Evolutionary conservation across 2,888 invertebrate genomes (phyloP).

Genomic region (Chymomyza procnemis): DNA sequence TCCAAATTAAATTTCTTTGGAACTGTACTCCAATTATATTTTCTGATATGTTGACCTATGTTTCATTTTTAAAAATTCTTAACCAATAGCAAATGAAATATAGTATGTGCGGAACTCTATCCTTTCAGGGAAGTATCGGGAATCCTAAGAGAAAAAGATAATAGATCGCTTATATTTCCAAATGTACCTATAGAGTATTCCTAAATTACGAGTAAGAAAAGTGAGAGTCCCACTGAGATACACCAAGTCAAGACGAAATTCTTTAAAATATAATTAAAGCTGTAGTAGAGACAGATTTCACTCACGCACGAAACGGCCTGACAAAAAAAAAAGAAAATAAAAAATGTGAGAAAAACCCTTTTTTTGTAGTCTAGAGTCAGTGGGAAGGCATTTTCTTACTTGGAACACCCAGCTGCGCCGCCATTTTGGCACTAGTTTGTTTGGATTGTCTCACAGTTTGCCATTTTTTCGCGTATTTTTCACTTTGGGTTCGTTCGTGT

Average conservation of each 20-base stretch:
- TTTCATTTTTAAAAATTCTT: too few species aligned
- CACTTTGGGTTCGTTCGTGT: conserved; percentile 39
- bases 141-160: too few species aligned
- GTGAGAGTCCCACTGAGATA: conserved; percentile 5
- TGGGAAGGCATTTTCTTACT: neutral
- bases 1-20: too few species aligned
- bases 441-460: conserved; percentile 4
- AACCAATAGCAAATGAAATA: too few species aligned
- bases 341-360: conserved; percentile 52
- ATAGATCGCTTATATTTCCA: too few species aligned
- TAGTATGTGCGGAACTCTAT: too few species aligned
- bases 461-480: conserved; percentile 43
- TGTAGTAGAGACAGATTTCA: conserved; percentile 64
- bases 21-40: too few species aligned
- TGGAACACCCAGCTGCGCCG: conserved; percentile 20
- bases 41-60: too few species aligned
- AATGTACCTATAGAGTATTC: neutral
- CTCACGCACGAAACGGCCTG: conserved; percentile 40
- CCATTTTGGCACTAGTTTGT: conserved; percentile 32
- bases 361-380: conserved; percentile 22
- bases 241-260: conserved; percentile 58
- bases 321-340: conserved; percentile 38
- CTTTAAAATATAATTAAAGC: conserved; percentile 72
- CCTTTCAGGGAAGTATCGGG: too few species aligned
- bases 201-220: conserved; percentile 22